These are phyloP conservation scores for Talpa occidentalis DNA, from an alignment of 2,113 vertebrate species.

Conservation along the genomic window DNA sequence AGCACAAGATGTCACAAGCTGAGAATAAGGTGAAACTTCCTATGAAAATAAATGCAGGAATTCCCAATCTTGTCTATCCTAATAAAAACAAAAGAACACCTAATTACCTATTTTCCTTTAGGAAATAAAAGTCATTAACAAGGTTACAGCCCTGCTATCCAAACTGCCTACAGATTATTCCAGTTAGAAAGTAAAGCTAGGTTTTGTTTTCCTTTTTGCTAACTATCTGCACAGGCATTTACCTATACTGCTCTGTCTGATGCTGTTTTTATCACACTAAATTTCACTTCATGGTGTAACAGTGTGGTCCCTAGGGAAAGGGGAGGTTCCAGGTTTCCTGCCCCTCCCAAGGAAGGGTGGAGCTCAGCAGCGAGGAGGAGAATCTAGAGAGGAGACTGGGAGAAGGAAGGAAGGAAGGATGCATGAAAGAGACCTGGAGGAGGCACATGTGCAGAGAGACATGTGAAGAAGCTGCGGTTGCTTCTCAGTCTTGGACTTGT, in stretches of 20 bases:
- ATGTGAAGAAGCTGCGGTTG: no score
- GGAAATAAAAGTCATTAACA: constrained; percentile 56
- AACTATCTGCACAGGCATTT: constrained; percentile 9
- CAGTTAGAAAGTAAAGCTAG: background rate
- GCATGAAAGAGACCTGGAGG: no score
- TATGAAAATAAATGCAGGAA: constrained; percentile 60
- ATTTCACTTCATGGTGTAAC: background rate
- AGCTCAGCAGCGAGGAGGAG: no score
- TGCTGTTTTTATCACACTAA: background rate
- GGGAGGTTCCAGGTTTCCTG: no score
- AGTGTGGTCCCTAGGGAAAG: no score
- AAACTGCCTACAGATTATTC: constrained; percentile 25
- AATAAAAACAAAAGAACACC: constrained; percentile 59
- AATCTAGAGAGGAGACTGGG: no score
- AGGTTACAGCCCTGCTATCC: constrained; percentile 8
- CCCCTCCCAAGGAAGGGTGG: no score
- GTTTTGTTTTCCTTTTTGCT: background rate
- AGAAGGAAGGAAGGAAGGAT: no score
- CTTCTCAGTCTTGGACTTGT: no score
- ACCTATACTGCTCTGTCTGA: background rate
- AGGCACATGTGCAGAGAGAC: no score
- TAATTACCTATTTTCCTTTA: constrained; percentile 63
- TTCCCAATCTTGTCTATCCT: constrained; percentile 37
- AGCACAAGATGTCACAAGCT: constrained; percentile 6
- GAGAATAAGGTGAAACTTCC: constrained; percentile 61